These are phyloP conservation scores for Bombus waltoni DNA, from an alignment of 1,140 invertebrate species.

Conservation along the genomic window DNA sequence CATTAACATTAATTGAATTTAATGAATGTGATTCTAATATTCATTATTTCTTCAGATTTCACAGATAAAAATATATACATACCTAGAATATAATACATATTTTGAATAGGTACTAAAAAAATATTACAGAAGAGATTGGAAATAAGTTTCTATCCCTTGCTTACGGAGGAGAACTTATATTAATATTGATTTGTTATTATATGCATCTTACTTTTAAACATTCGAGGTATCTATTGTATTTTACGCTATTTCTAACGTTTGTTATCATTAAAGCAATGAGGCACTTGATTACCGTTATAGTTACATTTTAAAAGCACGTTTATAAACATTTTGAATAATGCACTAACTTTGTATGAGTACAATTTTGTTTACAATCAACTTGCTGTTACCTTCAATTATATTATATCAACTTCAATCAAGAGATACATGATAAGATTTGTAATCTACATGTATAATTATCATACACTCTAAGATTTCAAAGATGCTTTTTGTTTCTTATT, in stretches of 20 bases:
- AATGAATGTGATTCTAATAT: slow-evolving; percentile 5
- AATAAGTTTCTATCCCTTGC: slow-evolving; percentile 10
- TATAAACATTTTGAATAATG: slow-evolving; percentile 10
- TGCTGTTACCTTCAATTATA: not conserved
- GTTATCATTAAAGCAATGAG: slow-evolving; percentile 2
- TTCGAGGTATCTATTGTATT: not conserved
- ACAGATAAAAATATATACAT: not conserved
- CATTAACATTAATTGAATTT: not conserved
- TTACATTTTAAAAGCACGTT: slow-evolving; percentile 14
- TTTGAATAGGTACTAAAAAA: slow-evolving; percentile 13
- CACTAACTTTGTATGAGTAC: not conserved
- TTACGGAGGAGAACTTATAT: not conserved
- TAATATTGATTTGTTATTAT: not conserved
- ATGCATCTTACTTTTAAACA: not conserved
- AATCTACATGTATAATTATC: not conserved
- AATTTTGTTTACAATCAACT: not conserved
- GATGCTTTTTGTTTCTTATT: not conserved
- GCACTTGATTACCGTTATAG: slow-evolving; percentile 48
- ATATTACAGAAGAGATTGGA: slow-evolving; percentile 4
- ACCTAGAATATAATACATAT: not conserved
- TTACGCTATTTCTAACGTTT: not conserved
- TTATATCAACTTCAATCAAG: not conserved
- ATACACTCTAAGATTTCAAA: not conserved
- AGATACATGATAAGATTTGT: not conserved
- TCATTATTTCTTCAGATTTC: not conserved